A percentile compares a stretch with the other conserved stretches of the same genome.
Conservation (phyloP, 2,888 invertebrate species). For the Hartigia nigra region DNA sequence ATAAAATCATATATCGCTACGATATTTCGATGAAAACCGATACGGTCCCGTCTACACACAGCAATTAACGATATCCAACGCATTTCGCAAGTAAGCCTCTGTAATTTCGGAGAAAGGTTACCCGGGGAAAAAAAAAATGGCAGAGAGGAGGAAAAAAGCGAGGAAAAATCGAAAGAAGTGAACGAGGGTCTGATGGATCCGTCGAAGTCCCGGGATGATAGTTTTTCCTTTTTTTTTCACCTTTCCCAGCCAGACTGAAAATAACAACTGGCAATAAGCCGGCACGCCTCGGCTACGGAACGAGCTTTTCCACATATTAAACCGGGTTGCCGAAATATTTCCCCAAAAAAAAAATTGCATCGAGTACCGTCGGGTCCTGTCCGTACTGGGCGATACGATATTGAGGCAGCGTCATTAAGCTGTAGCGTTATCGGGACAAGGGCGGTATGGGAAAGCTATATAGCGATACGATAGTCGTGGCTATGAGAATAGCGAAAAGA, state of each 20-base stretch:
- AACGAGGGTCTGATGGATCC: conserved; percentile 6
- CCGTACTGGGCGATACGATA: conserved; percentile 43
- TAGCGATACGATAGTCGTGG: conserved; percentile 17
- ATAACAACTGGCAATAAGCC: conserved; percentile 60
- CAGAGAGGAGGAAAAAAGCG: neutral
- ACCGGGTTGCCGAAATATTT: conserved; percentile 41
- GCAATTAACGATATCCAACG: neutral
- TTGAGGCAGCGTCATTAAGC: conserved; percentile 55
- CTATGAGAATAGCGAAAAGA: conserved; percentile 26
- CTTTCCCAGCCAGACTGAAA: conserved; percentile 38
- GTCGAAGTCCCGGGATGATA: conserved; percentile 14
- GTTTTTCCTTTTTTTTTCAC: conserved; percentile 25
- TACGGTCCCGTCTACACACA: neutral
- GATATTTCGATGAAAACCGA: neutral
- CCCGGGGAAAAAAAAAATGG: neutral
- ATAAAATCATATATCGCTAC: neutral
- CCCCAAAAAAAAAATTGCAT: conserved; percentile 11
- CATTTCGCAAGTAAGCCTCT: neutral
- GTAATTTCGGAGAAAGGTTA: neutral
- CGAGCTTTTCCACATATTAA: conserved; percentile 60
- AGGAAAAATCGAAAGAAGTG: neutral
- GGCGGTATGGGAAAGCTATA: conserved; percentile 23
- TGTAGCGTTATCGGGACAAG: conserved; percentile 40
- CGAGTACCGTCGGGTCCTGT: conserved; percentile 3
- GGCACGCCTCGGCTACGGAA: conserved; percentile 35